phyloP scores from a whole-genome alignment of 2,888 invertebrate species.

The Sarcophaga subvicina region DNA sequence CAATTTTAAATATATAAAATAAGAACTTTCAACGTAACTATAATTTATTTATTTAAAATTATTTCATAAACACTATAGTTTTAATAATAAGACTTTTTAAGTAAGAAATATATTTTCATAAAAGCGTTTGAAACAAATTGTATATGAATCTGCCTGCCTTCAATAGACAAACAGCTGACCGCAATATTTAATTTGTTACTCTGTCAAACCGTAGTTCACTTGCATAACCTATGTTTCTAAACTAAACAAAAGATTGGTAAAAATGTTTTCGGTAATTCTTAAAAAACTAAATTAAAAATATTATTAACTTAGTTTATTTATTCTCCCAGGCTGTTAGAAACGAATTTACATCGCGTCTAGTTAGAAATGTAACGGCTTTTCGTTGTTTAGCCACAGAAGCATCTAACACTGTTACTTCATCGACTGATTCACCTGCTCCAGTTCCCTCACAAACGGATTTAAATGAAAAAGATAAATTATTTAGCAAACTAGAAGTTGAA shows the following conservation, averaged over 20 bases:
- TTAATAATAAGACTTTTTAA: neutral
- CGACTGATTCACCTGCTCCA: neutral
- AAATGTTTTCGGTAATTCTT: conserved; percentile 57
- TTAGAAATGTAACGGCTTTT: conserved; percentile 2
- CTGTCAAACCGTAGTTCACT: conserved; percentile 42
- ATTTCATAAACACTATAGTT: too few species aligned
- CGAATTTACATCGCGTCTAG: conserved; percentile 43
- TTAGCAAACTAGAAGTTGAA: conserved; percentile 92
- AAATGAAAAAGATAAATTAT: conserved; percentile 87
- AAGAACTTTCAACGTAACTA: too few species aligned
- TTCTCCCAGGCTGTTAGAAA: conserved; percentile 62
- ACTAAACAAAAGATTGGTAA: conserved; percentile 16
- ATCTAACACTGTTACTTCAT: neutral
- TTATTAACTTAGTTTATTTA: neutral
- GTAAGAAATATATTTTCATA: neutral
- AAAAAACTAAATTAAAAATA: conserved; percentile 8
- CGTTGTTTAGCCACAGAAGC: conserved; percentile 57
- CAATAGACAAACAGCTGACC: conserved; percentile 38
- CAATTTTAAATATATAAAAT: too few species aligned
- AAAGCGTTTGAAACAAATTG: neutral
- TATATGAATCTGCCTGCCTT: conserved; percentile 22
- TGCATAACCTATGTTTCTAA: conserved; percentile 63
- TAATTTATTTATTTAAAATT: too few species aligned
- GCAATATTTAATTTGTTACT: conserved; percentile 30
- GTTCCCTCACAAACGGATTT: conserved; percentile 4